phyloP scores from a whole-genome alignment of 1,140 invertebrate species.

The Dreissena polymorpha region DNA sequence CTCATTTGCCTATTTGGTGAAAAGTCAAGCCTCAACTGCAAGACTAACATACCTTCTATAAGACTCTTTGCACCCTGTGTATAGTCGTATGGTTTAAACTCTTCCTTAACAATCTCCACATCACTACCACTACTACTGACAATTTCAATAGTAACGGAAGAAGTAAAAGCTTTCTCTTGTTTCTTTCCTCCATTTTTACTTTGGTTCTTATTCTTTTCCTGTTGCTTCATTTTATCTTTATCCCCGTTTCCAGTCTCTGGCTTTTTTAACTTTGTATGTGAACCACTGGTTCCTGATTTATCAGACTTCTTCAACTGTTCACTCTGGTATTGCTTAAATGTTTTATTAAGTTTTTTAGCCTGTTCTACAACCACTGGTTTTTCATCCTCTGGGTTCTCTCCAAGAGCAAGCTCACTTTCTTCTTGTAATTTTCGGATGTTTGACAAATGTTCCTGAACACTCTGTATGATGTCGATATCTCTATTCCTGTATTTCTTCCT shows the following conservation, averaged over 20 bases:
- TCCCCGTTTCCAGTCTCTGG: constrained; percentile 22
- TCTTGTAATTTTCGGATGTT: constrained; percentile 34
- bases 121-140: not conserved
- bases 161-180: not conserved
- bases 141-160: not conserved
- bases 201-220: not conserved
- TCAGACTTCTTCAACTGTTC: constrained; percentile 1
- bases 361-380: constrained; percentile 13
- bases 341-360: not conserved
- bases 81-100: constrained; percentile 50
- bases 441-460: constrained; percentile 49
- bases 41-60: constrained; percentile 24
- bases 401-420: constrained; percentile 11
- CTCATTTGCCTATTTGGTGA: no score
- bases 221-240: not conserved
- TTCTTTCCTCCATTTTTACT: not conserved
- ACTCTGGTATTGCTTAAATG: no score
- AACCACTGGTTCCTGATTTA: constrained; percentile 11
- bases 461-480: constrained; percentile 44
- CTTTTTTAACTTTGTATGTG: constrained; percentile 27
- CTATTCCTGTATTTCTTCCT: constrained; percentile 44
- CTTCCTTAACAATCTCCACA: not conserved
- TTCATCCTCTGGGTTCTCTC: constrained; percentile 26
- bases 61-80: constrained; percentile 35
- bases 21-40: not conserved